Evolutionary conservation across 2,113 vertebrate species (phyloP).

Genomic region (Gadus macrocephalus): DNA sequence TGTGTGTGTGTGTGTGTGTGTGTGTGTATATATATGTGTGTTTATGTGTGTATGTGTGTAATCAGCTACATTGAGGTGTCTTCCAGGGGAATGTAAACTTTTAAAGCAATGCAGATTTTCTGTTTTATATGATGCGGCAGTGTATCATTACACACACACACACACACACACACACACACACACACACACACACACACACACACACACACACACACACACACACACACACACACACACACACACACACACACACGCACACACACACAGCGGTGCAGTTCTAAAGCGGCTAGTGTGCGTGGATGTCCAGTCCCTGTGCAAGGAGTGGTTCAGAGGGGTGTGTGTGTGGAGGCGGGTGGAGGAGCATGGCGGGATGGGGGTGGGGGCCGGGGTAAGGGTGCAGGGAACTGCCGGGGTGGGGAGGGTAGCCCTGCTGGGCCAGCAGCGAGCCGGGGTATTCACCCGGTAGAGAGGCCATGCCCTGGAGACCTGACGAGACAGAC

Average conservation of each 20-base stretch:
- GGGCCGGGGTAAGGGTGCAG: slow-evolving; percentile 72
- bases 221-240: slow-evolving; percentile 7
- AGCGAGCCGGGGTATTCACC: slow-evolving; percentile 71
- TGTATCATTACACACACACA: slow-evolving; percentile 39
- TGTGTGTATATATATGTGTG: neutral
- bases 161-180: slow-evolving; percentile 9
- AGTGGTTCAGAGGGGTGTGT: slow-evolving; percentile 72
- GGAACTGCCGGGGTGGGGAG: slow-evolving; percentile 66
- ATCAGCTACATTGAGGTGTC: slow-evolving; percentile 57
- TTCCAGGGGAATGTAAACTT: slow-evolving; percentile 67
- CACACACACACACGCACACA: slow-evolving; percentile 6
- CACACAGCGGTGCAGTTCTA: neutral
- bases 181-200: slow-evolving; percentile 17
- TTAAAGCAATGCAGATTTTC: slow-evolving; percentile 30
- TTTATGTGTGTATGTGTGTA: neutral
- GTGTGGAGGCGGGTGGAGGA: slow-evolving; percentile 73
- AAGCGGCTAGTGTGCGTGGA: slow-evolving; percentile 74
- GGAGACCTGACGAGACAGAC: slow-evolving; percentile 65
- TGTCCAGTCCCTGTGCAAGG: slow-evolving; percentile 73
- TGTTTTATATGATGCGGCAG: slow-evolving; percentile 50
- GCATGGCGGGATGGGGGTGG: slow-evolving; percentile 63
- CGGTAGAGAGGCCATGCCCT: slow-evolving; percentile 72
- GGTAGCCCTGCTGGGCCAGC: slow-evolving; percentile 70
- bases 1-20: neutral
- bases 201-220: slow-evolving; percentile 11